phyloP scores from a whole-genome alignment of 2,113 vertebrate genomes.

The Brienomyrus longianalis region DNA sequence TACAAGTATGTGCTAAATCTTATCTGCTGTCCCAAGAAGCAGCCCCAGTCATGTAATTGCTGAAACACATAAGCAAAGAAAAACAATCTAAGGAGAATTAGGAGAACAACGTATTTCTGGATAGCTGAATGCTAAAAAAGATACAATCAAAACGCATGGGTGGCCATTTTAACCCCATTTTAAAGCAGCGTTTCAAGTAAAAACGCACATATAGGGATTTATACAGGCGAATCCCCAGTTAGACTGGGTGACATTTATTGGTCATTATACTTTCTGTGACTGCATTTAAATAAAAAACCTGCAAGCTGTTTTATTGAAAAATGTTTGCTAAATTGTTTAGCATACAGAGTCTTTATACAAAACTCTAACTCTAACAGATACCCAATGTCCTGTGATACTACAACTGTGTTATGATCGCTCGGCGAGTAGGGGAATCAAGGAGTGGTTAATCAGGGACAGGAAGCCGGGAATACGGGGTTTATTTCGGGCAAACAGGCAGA shows the following conservation, averaged over 20 bases:
- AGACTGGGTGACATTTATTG: neutral
- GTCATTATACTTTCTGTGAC: neutral
- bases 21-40: neutral
- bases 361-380: neutral
- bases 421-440: too few relatives aligned
- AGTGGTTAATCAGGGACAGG: too few relatives aligned
- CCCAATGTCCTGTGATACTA: neutral
- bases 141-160: neutral
- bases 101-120: neutral
- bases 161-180: neutral
- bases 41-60: neutral
- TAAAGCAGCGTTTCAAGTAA: neutral
- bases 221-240: neutral
- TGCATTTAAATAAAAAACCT: neutral
- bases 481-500: too few relatives aligned
- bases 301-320: neutral
- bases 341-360: neutral
- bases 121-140: neutral
- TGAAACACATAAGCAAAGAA: neutral
- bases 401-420: neutral
- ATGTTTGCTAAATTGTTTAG: neutral
- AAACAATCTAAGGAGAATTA: neutral
- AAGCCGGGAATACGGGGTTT: too few relatives aligned
- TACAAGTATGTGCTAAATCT: neutral
- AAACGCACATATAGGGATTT: neutral